Conservation (phyloP, 2,888 invertebrate genomes). For the Epistrophe grossulariae region DNA sequence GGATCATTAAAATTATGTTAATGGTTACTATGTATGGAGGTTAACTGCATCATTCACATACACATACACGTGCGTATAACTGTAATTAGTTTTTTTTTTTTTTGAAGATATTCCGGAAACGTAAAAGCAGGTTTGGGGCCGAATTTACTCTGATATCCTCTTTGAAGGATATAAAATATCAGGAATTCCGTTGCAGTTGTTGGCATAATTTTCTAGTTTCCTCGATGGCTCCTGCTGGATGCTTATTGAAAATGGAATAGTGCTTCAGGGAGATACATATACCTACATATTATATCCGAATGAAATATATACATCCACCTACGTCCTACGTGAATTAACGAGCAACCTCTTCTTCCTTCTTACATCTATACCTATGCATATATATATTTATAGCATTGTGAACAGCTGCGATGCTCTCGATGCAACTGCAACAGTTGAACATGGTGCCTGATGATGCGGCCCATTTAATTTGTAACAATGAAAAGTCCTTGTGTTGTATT, state of each 20-base stretch:
- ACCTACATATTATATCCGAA: not conserved
- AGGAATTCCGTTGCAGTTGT: conserved; percentile 57
- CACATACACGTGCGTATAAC: not conserved
- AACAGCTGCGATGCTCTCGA: not conserved
- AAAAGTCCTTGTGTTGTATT: conserved; percentile 64
- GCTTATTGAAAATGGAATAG: conserved; percentile 62
- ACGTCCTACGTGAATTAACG: conserved; percentile 43
- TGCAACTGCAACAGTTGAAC: conserved; percentile 58
- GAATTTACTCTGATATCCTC: conserved; percentile 16
- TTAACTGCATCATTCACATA: conserved; percentile 25
- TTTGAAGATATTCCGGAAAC: not conserved
- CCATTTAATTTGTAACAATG: conserved; percentile 71
- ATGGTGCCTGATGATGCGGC: conserved; percentile 63
- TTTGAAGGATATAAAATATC: conserved; percentile 24
- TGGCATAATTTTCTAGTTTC: conserved; percentile 51
- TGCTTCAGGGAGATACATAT: conserved; percentile 24
- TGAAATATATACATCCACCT: conserved; percentile 35
- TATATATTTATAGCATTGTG: not conserved
- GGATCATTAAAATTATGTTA: conserved; percentile 51
- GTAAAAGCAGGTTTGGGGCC: conserved; percentile 10
- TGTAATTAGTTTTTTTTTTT: conserved; percentile 46
- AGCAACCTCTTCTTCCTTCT: not conserved
- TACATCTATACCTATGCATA: too few relatives aligned
- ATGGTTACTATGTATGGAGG: conserved; percentile 3
- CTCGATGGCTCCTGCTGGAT: not conserved